These are phyloP conservation scores for Caloenas nicobarica DNA, from an alignment of 2,113 vertebrate species.

Conservation along the genomic window DNA sequence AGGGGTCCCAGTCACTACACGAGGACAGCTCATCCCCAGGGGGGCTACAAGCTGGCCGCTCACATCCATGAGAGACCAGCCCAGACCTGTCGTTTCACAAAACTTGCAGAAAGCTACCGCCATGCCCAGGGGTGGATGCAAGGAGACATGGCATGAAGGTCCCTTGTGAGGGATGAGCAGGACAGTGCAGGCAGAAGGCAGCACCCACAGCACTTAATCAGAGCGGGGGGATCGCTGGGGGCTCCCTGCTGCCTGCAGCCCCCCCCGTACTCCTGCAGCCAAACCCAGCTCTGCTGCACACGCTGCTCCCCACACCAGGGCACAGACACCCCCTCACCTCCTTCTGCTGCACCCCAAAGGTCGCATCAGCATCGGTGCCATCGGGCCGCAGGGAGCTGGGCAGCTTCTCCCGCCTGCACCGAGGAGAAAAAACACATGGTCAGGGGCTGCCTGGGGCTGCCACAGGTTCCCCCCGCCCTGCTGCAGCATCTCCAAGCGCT, in stretches of 20 bases:
- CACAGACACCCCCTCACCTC: constrained; percentile 55
- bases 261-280: not conserved
- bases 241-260: not conserved
- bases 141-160: not conserved
- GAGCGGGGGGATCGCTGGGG: too few species aligned
- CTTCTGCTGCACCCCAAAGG: not conserved
- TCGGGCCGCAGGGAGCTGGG: constrained; percentile 39
- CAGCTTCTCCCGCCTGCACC: constrained; percentile 72
- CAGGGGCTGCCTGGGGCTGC: too few species aligned
- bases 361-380: not conserved
- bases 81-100: fast-evolving
- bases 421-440: not conserved
- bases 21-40: not conserved
- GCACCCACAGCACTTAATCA: not conserved
- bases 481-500: not conserved
- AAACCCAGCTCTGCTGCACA: fast-evolving
- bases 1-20: too few species aligned
- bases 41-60: not conserved
- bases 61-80: too few species aligned
- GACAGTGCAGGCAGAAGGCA: fast-evolving
- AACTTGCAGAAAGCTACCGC: fast-evolving
- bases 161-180: too few species aligned
- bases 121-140: too few species aligned
- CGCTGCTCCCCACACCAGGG: fast-evolving
- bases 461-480: not conserved